These are phyloP conservation scores for Prolemur simus DNA, from an alignment of 2,113 vertebrate species.

Conservation along the genomic window DNA sequence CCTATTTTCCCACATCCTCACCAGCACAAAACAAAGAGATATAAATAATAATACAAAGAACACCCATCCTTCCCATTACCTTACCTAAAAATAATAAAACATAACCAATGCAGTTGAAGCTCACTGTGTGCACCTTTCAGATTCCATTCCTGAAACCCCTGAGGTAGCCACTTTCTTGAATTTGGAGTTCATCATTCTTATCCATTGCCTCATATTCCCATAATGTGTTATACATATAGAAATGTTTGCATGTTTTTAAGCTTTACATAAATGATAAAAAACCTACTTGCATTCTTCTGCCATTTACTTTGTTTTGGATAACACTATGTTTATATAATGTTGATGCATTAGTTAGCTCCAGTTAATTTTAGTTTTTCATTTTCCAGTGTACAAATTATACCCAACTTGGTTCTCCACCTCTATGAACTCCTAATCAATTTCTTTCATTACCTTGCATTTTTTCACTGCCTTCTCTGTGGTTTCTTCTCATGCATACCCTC, in stretches of 20 bases:
- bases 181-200: not conserved
- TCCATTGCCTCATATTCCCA: not conserved
- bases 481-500: not conserved
- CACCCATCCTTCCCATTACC: not conserved
- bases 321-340: not conserved
- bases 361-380: not conserved
- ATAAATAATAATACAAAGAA: not conserved
- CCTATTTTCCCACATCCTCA: not conserved
- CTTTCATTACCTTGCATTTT: slow-evolving; percentile 8
- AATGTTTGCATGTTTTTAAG: not conserved
- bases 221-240: not conserved
- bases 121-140: not conserved
- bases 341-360: not conserved
- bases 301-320: slow-evolving; percentile 5
- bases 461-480: not conserved
- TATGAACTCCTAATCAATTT: not conserved
- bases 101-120: not conserved
- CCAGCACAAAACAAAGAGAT: slow-evolving; percentile 12
- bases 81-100: not conserved
- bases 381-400: not conserved
- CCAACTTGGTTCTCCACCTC: not conserved
- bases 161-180: not conserved
- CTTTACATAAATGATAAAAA: not conserved
- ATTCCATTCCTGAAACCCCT: not conserved
- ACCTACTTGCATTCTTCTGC: not conserved